Base-by-base conservation (phyloP, 2,797 vertebrate genomes). In the Neosilurus hyrtlii region DNA sequence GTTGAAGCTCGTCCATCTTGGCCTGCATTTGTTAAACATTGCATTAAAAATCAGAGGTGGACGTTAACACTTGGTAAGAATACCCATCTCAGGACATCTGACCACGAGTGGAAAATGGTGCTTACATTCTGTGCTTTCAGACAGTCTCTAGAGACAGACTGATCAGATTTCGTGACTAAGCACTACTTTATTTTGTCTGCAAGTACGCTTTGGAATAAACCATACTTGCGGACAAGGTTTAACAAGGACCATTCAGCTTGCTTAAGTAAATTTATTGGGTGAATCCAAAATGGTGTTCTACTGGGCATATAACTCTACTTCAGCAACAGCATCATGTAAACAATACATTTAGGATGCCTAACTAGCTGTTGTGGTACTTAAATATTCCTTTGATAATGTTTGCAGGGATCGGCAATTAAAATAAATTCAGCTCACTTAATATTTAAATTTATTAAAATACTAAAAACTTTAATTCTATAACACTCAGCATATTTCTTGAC, bases 1-100 rank as follows among this genome's bases (percentile, higher is more conserved):
- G 96, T 87, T 99, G 98, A 89, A 99, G 93, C 85, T 99, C 98
- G 0, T 99, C 97, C 98, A 99, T 99, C 92, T 99, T 99, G 87
- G 96, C 95, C 98, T 99, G 75, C 68, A 83, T 68, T 7, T 49
- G 30, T 24, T 10, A 51, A 11, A 77, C 1, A 7, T 11, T 24
- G n/a, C 30, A 61, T 61, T 0, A 71, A 71, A 71, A 49, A 71
- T 14, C 22, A 24, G n/a, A 4, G 8, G 11, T 10, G 9, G 0
- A 43, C 1, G 16, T 57, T 57, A 74, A 75, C 30, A 59, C 20
- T 35, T 73, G 15, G 52, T 18, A 16, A 20, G 4, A 35, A 57
- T 26, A 56, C 26, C 52, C 71, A 73, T 30, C 52, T 20, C 9
- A 20, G 9, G 24, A 56, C 24, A 75, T 59, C 9, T 59, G 73